A percentile compares a stretch with the other conserved stretches of the same genome.
These are phyloP conservation scores for Brachyrhaphis roseni DNA, from an alignment of 2,797 vertebrate genomes.

Conservation along the genomic window DNA sequence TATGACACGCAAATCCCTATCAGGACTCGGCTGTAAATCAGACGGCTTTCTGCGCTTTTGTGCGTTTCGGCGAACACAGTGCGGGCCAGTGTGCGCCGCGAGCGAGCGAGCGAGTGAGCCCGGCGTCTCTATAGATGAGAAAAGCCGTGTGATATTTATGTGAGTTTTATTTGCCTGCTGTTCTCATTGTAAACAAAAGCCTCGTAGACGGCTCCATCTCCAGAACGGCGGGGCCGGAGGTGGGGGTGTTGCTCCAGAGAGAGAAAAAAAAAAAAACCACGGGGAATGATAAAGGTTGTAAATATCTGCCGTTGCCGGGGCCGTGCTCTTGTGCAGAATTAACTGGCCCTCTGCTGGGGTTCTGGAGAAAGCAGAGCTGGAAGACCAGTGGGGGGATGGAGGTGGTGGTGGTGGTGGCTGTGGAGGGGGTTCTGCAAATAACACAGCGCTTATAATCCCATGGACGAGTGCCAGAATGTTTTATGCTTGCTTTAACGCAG, in stretches of 20 bases:
- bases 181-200: slow-evolving; percentile 80
- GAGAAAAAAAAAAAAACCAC: slow-evolving; percentile 56
- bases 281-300: slow-evolving; percentile 82
- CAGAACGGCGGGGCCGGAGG: slow-evolving; percentile 38
- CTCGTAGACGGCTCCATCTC: slow-evolving; percentile 73
- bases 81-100: slow-evolving; percentile 44
- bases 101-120: slow-evolving; percentile 23
- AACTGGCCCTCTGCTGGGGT: slow-evolving; percentile 72
- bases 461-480: slow-evolving; percentile 84
- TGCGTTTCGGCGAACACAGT: slow-evolving; percentile 47
- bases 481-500: slow-evolving; percentile 86
- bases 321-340: slow-evolving; percentile 75
- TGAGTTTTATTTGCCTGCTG: slow-evolving; percentile 78
- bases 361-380: slow-evolving; percentile 11
- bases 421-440: slow-evolving; percentile 71
- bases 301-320: slow-evolving; percentile 83
- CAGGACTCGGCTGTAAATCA: slow-evolving; percentile 57
- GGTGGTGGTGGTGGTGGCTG: slow-evolving; percentile 11
- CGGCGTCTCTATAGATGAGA: slow-evolving; percentile 66
- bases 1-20: slow-evolving; percentile 46
- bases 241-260: slow-evolving; percentile 73
- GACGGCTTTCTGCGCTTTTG: slow-evolving; percentile 40
- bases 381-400: slow-evolving; percentile 37
- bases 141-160: slow-evolving; percentile 76
- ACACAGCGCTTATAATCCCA: slow-evolving; percentile 80